Conservation (phyloP, 2,888 invertebrate species). For the Parthenolecanium corni region DNA sequence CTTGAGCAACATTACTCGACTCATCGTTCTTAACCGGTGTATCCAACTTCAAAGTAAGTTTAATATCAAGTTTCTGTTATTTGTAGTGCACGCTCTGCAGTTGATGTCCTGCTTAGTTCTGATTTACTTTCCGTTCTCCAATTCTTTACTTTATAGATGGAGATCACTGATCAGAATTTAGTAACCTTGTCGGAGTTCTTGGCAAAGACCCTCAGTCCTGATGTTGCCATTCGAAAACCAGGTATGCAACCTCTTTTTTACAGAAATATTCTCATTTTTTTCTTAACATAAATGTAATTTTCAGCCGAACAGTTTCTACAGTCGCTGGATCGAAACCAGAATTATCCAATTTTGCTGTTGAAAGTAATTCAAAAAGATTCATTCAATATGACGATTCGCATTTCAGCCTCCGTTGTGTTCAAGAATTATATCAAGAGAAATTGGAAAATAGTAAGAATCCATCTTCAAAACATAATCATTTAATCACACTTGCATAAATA, state of each 20-base stretch:
- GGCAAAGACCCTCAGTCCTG: slow-evolving; percentile 76
- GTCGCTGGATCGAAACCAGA: slow-evolving; percentile 78
- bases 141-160: slow-evolving; percentile 49
- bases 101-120: neutral
- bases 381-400: slow-evolving; percentile 66
- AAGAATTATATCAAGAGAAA: slow-evolving; percentile 95
- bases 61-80: too few species aligned
- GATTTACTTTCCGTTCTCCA: neutral
- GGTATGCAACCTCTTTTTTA: slow-evolving; percentile 44
- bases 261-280: neutral
- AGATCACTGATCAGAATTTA: slow-evolving; percentile 75
- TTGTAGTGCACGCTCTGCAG: too few species aligned
- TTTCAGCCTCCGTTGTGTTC: slow-evolving; percentile 76
- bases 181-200: slow-evolving; percentile 70
- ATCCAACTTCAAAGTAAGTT: too few species aligned
- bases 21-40: too few species aligned
- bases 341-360: slow-evolving; percentile 75
- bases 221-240: slow-evolving; percentile 66
- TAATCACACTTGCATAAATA: slow-evolving; percentile 5
- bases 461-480: neutral
- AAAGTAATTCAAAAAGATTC: slow-evolving; percentile 74
- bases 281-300: slow-evolving; percentile 33
- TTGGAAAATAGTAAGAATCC: slow-evolving; percentile 68
- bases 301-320: slow-evolving; percentile 85
- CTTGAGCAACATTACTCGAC: too few species aligned